Percentiles rank a stretch among this genome's conserved stretches.
Evolutionary conservation across 2,113 vertebrate genomes (phyloP).

Genomic region (Sinocyclocheilus rhinocerous): DNA sequence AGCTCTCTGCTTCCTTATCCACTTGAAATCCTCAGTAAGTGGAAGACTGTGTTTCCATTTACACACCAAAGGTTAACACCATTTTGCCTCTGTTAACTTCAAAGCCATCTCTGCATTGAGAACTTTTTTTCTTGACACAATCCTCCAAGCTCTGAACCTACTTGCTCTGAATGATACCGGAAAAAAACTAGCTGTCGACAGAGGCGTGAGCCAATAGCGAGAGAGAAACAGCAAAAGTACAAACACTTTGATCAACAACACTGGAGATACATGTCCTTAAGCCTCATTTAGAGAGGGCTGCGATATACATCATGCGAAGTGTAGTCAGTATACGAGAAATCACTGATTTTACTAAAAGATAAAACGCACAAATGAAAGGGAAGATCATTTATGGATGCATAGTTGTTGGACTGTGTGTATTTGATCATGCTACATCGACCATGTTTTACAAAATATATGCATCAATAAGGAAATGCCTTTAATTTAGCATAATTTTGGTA

Average conservation of each 20-base stretch:
- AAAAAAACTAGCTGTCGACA: constrained; percentile 14
- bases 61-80: constrained; percentile 39
- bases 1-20: constrained; percentile 18
- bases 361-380: background rate
- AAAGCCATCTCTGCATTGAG: constrained; percentile 26
- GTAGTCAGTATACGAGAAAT: background rate
- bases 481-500: background rate
- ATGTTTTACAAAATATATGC: background rate
- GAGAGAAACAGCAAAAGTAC: background rate
- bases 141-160: constrained; percentile 22
- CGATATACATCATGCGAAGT: background rate
- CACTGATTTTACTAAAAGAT: background rate
- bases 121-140: constrained; percentile 39
- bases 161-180: constrained; percentile 23
- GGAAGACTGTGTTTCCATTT: background rate
- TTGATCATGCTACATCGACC: background rate
- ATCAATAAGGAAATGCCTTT: background rate
- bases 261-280: background rate
- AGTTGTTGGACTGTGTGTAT: background rate
- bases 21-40: constrained; percentile 19
- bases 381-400: background rate
- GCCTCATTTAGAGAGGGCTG: background rate
- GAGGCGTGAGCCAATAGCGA: background rate
- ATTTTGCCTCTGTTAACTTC: constrained; percentile 39
- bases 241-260: background rate